Evolutionary conservation across 2,113 vertebrate species (phyloP).

Genomic region (Mustela lutreola): DNA sequence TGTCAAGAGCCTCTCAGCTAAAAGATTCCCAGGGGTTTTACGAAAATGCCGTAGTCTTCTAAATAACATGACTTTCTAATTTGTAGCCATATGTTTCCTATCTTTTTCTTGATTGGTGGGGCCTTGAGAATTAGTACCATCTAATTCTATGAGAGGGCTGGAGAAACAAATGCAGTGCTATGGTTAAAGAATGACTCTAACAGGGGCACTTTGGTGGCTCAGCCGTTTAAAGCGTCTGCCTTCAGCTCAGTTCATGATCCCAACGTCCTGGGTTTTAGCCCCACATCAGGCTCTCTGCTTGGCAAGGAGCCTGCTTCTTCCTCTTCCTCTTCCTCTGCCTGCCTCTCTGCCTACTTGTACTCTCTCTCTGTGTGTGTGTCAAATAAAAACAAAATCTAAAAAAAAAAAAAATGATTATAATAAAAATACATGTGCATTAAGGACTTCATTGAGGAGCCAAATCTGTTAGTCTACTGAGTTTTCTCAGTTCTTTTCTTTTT

Average conservation of each 20-base stretch:
- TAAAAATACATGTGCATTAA: neutral
- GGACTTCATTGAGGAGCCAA: neutral
- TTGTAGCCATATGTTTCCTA: neutral
- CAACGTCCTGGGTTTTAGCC: too few relatives aligned
- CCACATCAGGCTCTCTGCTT: too few relatives aligned
- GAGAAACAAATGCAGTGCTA: neutral
- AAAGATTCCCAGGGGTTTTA: slow-evolving; percentile 1
- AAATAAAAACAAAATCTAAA: too few relatives aligned
- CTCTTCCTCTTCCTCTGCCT: too few relatives aligned
- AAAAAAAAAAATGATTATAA: neutral
- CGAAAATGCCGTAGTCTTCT: neutral
- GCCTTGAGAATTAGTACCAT: neutral
- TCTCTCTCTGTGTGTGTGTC: too few relatives aligned
- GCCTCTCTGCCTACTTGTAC: too few relatives aligned
- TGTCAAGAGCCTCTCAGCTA: neutral
- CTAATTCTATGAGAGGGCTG: neutral
- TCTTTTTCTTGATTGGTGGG: neutral
- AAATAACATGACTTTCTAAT: neutral
- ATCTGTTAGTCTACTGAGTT: neutral
- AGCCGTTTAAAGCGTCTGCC: too few relatives aligned
- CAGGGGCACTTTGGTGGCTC: too few relatives aligned
- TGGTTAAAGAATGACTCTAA: neutral
- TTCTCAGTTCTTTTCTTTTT: neutral
- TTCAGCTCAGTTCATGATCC: too few relatives aligned
- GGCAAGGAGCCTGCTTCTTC: too few relatives aligned